phyloP scores from a whole-genome alignment of 2,113 vertebrate genomes.

The Hippoglossus stenolepis region DNA sequence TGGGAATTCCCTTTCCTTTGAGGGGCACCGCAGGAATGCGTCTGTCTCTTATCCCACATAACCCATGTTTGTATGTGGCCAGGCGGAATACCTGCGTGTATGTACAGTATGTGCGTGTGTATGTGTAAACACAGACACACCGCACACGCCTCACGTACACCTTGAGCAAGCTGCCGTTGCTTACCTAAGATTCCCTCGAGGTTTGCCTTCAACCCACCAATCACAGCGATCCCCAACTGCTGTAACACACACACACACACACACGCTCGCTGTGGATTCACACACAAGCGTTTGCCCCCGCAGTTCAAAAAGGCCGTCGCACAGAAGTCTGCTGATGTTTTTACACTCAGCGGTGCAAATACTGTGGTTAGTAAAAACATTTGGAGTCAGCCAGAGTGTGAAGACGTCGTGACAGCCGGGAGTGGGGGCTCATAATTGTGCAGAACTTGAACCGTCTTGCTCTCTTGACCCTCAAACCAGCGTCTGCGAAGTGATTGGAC shows the following conservation, averaged over 20 bases:
- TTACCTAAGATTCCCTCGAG: constrained; percentile 74
- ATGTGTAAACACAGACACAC: constrained; percentile 47
- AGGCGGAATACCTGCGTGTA: constrained; percentile 57
- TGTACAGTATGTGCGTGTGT: constrained; percentile 19
- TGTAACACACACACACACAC: constrained; percentile 25
- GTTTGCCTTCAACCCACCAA: constrained; percentile 52
- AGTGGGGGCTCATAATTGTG: constrained; percentile 60
- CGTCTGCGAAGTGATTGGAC: constrained; percentile 49
- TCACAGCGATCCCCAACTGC: constrained; percentile 19
- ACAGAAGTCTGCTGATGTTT: constrained; percentile 67
- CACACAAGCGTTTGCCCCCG: constrained; percentile 33
- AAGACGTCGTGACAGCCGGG: constrained; percentile 56
- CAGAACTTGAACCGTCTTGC: constrained; percentile 58
- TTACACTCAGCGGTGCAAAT: constrained; percentile 69
- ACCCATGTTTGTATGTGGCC: constrained; percentile 71
- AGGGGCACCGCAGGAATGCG: constrained; percentile 90
- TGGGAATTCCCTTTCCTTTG: constrained; percentile 83
- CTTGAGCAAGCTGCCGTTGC: constrained; percentile 80
- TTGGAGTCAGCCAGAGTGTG: constrained; percentile 45
- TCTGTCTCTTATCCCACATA: constrained; percentile 83
- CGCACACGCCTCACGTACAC: constrained; percentile 58
- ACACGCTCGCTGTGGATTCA: constrained; percentile 18
- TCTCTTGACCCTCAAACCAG: constrained; percentile 64
- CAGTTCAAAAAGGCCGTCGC: constrained; percentile 47
- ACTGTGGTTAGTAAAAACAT: constrained; percentile 71